Evolutionary conservation across 2,113 vertebrate genomes (phyloP).

Genomic region (Spea multiplicata): DNA sequence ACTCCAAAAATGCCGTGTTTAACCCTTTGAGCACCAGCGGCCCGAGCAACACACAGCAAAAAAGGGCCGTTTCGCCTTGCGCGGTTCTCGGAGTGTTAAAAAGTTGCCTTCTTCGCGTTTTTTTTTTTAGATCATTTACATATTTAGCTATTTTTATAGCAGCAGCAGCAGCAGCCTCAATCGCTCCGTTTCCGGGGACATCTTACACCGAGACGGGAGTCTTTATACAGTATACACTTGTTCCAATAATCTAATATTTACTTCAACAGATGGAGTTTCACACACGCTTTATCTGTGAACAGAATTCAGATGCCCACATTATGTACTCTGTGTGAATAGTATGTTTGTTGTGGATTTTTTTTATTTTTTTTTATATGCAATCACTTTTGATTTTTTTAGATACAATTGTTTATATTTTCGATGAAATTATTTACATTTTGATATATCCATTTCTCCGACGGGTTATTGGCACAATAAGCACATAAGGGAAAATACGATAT

Average conservation of each 20-base stretch:
- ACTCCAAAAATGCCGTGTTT: neutral
- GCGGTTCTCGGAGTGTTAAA: neutral
- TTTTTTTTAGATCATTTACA: neutral
- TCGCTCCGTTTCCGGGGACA: neutral
- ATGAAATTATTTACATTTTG: neutral
- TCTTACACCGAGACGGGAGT: neutral
- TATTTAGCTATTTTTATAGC: neutral
- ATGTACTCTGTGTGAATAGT: neutral
- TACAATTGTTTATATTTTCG: neutral
- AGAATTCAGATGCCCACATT: slow-evolving; percentile 1
- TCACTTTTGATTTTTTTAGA: neutral
- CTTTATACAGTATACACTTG: neutral
- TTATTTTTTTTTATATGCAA: neutral
- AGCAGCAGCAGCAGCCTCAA: neutral
- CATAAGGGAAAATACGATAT: slow-evolving; percentile 8
- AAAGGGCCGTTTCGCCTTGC: neutral
- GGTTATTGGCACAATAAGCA: neutral
- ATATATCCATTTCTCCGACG: neutral
- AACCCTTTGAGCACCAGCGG: neutral
- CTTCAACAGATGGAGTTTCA: slow-evolving; percentile 1
- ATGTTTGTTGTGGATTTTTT: neutral
- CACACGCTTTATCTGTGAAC: neutral
- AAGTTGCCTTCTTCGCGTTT: neutral
- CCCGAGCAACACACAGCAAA: neutral
- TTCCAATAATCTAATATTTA: slow-evolving; percentile 5